Evolutionary conservation across 2,888 invertebrate species (phyloP), one percentile per base, ranked within the genome.

Genomic region (Clitarchus hookeri): DNA sequence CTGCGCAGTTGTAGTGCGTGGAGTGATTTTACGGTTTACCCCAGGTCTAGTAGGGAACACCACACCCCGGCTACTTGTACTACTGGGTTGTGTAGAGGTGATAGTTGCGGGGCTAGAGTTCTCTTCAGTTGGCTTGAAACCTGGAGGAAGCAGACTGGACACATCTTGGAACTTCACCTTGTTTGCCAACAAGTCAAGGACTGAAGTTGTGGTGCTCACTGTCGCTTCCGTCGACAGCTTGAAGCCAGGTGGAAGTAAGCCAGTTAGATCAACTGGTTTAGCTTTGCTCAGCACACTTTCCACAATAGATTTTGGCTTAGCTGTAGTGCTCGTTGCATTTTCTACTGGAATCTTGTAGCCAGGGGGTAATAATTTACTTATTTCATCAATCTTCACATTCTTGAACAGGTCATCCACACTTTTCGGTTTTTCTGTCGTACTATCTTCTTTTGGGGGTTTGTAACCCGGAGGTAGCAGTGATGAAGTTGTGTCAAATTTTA

Each of bases 21-120:
- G 91, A 89, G 91, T 90, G 87, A 94, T 90, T 91, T 95, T 95
- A 85, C 94, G 92, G 88, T 89, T 89, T 26, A 93, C 93, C 78
- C 95, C 96, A 0, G 96, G 94, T 90, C 96, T 93, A 88, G 96
- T 96, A 0, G 97, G 97, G 89, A 97, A 97, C 0, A 96, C 95
- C 16, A 97, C 91, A 91, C 96, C 96, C 25, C 94, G 92, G 6
- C 93, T 91, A 36, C 90, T 92, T 85, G 89, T 89, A 1, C 91
- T 89, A 0, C 90, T 90, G 1, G 89, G 87, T 44, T 93, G 91
- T 23, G 91, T 89, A n/a, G 79, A 44, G 54, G 84, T 48, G 16
- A 25, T 16, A 9, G 26, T 65, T 12, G 82, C 13, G n/a, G 82
- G 36, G 2, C 16, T 77, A 84, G 23, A 77, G 44, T 19, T 54